Conservation (phyloP, 2,888 invertebrate species). For the Agapostemon virescens region DNA sequence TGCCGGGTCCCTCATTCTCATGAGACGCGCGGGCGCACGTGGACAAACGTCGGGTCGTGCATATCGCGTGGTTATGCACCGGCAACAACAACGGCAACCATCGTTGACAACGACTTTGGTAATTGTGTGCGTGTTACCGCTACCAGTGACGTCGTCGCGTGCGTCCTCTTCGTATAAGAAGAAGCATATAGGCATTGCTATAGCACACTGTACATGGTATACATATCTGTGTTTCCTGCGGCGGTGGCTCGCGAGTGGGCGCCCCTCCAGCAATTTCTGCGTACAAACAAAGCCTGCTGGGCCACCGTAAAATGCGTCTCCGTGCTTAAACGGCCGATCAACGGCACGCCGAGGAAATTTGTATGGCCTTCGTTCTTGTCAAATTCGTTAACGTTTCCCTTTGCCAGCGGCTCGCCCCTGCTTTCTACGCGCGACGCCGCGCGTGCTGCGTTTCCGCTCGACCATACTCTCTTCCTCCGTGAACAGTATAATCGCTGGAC, state of each 20-base stretch:
- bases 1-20: constrained; percentile 3
- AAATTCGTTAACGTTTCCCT: constrained; percentile 35
- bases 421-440: constrained; percentile 1
- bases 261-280: constrained; percentile 74
- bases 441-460: constrained; percentile 10
- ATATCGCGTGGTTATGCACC: constrained; percentile 8
- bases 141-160: constrained; percentile 63
- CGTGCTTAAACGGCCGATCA: constrained; percentile 34
- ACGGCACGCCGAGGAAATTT: constrained; percentile 41
- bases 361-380: constrained; percentile 41
- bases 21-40: constrained; percentile 40
- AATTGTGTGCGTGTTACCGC: constrained; percentile 48
- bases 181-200: neutral
- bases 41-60: constrained; percentile 29
- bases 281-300: constrained; percentile 72
- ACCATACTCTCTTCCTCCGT: neutral
- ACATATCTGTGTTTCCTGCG: constrained; percentile 61
- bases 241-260: constrained; percentile 70
- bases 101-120: neutral
- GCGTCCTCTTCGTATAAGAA: constrained; percentile 47
- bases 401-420: neutral
- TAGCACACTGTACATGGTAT: neutral
- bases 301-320: constrained; percentile 56
- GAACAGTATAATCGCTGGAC: neutral
- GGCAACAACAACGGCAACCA: neutral